Evolutionary conservation across 2,113 vertebrate species (phyloP).

Genomic region (Sturnus vulgaris): DNA sequence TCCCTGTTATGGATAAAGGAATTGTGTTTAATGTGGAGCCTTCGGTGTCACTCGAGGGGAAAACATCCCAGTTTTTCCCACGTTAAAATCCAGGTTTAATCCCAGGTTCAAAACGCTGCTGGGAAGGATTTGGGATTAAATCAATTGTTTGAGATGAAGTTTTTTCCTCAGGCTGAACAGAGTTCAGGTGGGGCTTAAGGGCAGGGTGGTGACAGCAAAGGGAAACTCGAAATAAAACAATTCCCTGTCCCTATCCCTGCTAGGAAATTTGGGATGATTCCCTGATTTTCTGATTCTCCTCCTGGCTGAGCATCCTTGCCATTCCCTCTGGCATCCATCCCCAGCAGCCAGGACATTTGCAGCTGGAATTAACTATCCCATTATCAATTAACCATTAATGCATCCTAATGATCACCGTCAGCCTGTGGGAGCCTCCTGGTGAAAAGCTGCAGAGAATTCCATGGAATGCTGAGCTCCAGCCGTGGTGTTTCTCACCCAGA

Average conservation of each 20-base stretch:
- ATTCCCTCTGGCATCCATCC: background rate
- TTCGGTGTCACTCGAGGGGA: background rate
- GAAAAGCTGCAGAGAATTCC: background rate
- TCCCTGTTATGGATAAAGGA: background rate
- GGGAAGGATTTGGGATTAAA: background rate
- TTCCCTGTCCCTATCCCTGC: background rate
- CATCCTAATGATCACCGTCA: background rate
- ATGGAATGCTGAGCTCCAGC: background rate
- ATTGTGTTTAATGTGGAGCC: background rate
- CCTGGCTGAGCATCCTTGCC: background rate
- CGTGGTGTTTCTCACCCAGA: rapidly evolving
- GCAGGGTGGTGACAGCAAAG: background rate
- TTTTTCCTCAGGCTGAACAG: background rate
- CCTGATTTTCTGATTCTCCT: background rate
- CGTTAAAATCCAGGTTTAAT: no score
- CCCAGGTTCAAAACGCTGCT: background rate
- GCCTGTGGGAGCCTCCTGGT: background rate
- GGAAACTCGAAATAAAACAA: rapidly evolving
- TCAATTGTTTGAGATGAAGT: background rate
- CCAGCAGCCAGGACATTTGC: background rate
- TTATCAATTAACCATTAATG: slow-evolving; percentile 33
- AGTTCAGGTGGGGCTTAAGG: background rate
- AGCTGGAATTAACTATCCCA: slow-evolving; percentile 36
- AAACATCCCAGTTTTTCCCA: background rate
- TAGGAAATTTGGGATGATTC: background rate